Base-by-base conservation (phyloP, 2,888 invertebrate genomes). In the Andricus quercusramuli region DNA sequence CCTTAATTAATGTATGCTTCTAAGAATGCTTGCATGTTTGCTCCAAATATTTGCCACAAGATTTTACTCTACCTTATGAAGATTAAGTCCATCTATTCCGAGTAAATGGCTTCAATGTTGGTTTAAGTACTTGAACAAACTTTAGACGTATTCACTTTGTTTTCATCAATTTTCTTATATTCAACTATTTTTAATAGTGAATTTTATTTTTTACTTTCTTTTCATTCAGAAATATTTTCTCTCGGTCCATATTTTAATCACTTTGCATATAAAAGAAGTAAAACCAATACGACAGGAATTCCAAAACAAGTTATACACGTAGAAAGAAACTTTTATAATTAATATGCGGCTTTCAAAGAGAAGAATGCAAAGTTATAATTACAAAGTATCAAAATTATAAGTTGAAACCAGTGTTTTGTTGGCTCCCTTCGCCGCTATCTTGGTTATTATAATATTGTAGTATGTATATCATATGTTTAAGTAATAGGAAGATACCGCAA, bases 401-500 rank as follows among this genome's bases (percentile, higher is more conserved):
- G 51, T 17, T 47, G 9, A 51, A 29, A 32, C 32, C 32, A 32
- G 32, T 32, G 32, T 6, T 32, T 32, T 32, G 32, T 32, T 32
- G 6, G 32, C 32, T 32, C 32, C 6, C 5, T 32, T 32, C 8
- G 4, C 32, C n/a, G n/a, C 3, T 17, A 44, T 68, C 47, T 29
- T 15, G 25, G 25, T 70, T 51, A 51, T 70, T 70, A 70, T 17
- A 32, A 70, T 25, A 25, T 51, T 51, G 20, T 29, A 29, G 29
- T 25, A 11, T 13, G 41, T 11, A 41, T 41, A 11, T 11, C 9
- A 17, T 70, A 47, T 70, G 6, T 9, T 51, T 25, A 51, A n/a
- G 51, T 25, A 70, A 47, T 70, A 70, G 51, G 13, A 51, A 70
- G 29, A 51, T 51, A 51, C 70, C 32, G 70, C 51, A 70, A 56